Percentiles rank a stretch among this genome's conserved stretches.
phyloP scores from a whole-genome alignment of 2,113 vertebrate species.

The Enhydra lutris region DNA sequence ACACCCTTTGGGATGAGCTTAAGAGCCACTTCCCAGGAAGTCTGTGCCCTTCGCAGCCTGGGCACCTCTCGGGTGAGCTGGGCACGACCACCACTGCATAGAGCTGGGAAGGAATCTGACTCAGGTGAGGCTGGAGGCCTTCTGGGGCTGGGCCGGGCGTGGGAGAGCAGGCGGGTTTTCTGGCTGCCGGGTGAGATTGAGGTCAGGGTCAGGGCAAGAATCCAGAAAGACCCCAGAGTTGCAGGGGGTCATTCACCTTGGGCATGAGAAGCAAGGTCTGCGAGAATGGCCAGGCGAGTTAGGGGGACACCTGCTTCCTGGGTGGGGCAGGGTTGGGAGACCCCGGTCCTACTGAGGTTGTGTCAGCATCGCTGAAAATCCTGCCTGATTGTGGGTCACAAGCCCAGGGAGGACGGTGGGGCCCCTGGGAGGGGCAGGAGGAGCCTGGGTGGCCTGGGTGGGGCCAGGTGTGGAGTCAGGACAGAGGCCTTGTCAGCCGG shows the following conservation, averaged over 20 bases:
- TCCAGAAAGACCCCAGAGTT: neutral
- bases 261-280: neutral
- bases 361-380: neutral
- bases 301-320: neutral
- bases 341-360: neutral
- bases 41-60: no score
- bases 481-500: no score
- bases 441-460: neutral
- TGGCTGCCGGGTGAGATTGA: neutral
- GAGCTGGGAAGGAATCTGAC: neutral
- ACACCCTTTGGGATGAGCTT: neutral
- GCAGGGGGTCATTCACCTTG: neutral
- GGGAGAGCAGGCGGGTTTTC: neutral
- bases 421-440: neutral
- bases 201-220: neutral
- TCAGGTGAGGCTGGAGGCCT: neutral
- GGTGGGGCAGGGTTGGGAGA: neutral
- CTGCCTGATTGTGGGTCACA: fast-evolving
- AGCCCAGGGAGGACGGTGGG: neutral
- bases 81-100: neutral
- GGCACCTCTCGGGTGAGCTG: neutral
- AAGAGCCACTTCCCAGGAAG: no score
- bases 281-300: neutral
- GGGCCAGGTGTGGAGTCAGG: neutral
- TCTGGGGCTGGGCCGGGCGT: fast-evolving